Base-by-base conservation (phyloP, 37 sponge, comb jelly and placozoan genomes). In the Crambe crambe region DNA sequence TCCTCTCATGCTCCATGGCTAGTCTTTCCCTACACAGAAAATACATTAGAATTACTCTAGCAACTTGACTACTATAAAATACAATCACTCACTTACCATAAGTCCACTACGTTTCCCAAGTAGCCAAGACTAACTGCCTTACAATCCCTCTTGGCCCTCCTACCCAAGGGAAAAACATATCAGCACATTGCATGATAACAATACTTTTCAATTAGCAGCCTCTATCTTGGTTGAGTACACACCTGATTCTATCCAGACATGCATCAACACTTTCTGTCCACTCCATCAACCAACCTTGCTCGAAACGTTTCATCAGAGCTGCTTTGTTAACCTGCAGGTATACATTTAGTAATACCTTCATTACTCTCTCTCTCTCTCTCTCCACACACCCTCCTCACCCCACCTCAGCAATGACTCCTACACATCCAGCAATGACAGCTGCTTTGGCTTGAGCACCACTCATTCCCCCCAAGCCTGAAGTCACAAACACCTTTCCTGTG, bases 361-460 rank as follows among this genome's bases (percentile, higher is more conserved):
- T 6, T 22, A 60, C 61, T 22, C 3, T 6, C 61, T n/a, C 26
- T 26, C 17, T 6, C 27, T 4, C 5, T 25, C 61, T 20, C 23
- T 22, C 61, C 23, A n/a, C 61, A 60, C 61, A 26, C 5, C 23
- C 61, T 60, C 3, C 23, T 25, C 23, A 17, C 21, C 70, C 80
- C 37, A 98, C 99, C 93, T 98, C 99, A n/a, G 99, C 99, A 41
- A 98, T 89, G 41, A 98, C 99, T 36, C 94, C 99, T 22, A 98
- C 75, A 77, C 94, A 96, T 9, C 99, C 99, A 37, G 84, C 87
- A 35, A 98, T 96, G 60, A 89, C 83, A 34, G 97, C 73, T 18
- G 99, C 96, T 67, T 98, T 98, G 34, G 94, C 94, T 79, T 98
- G 99, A 20, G 99, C 99, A 31, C 99, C 99, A 91, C 99, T 98